Conservation (phyloP, 2,797 vertebrate species). For the Salarias fasciatus region DNA sequence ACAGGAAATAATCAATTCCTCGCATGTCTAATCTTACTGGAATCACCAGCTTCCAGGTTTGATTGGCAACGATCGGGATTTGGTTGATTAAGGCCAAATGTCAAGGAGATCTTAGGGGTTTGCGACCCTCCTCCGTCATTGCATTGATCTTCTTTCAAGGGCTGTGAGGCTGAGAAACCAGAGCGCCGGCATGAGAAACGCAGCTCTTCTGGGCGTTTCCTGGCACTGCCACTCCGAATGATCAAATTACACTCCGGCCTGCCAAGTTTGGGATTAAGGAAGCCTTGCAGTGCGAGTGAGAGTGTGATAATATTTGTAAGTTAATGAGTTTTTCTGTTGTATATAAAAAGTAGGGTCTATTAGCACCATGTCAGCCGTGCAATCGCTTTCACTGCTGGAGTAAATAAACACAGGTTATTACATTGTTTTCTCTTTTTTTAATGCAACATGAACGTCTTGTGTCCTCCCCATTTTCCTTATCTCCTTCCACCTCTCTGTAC, state of each 20-base stretch:
- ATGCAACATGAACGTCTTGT: constrained; percentile 6
- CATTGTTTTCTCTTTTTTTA: constrained; percentile 11
- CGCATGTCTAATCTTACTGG: constrained; percentile 30
- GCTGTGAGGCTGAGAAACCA: constrained; percentile 4
- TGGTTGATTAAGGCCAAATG: constrained; percentile 39
- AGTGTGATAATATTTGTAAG: constrained; percentile 38
- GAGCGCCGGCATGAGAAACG: constrained; percentile 18
- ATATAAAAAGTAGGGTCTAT: constrained; percentile 22
- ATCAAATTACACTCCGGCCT: constrained; percentile 38
- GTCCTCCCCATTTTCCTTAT: neutral
- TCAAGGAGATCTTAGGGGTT: constrained; percentile 8
- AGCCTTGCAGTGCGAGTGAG: constrained; percentile 30
- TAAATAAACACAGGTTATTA: constrained; percentile 18
- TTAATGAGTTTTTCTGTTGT: constrained; percentile 47
- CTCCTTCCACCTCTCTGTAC: neutral
- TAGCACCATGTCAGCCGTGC: constrained; percentile 31
- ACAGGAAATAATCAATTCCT: constrained; percentile 33
- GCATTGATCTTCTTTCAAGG: constrained; percentile 24
- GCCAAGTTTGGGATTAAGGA: constrained; percentile 49
- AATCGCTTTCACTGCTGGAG: constrained; percentile 24
- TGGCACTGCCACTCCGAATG: constrained; percentile 27
- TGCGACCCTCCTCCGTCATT: neutral
- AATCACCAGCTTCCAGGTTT: constrained; percentile 29
- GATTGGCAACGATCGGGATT: constrained; percentile 21
- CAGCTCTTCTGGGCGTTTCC: constrained; percentile 42